Evolutionary conservation across 1,140 invertebrate species (phyloP), one percentile per base, ranked within the genome.

Genomic region (Drosophila sturtevanti): DNA sequence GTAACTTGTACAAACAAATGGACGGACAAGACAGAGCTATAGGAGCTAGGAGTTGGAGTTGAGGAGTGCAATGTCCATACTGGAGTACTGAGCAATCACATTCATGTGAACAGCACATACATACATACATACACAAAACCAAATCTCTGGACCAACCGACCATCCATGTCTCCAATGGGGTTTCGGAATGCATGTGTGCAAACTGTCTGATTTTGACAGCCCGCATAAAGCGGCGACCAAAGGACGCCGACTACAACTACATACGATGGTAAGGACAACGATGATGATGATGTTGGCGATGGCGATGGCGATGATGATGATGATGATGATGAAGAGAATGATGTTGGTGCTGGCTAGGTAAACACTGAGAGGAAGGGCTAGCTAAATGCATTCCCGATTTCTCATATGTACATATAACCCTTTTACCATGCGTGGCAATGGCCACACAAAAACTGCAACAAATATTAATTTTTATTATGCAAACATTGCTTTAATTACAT

Each of bases 401-500:
- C 24, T 35, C 12, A 31, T 14, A 34, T 10, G 10, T 9, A n/a
- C 1, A 48, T 48, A 4, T 1, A 10, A 10, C 1, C 6, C 18
- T 22, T 37, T 7, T 12, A 11, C 24, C 14, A 18, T 22, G 16
- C 52, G 12, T 21, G 35, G 16, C 22, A 73, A 60, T 74, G 72
- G 72, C 72, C 72, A 72, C 79, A 82, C 79, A 82, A 65, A 82
- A 86, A 82, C 73, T 87, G 82, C 84, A 82, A 87, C 84, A 87
- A 82, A 87, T 87, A 82, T 87, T 89, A 82, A 87, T 86, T 86
- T 86, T 86, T 86, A 86, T 82, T 79, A 89, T 77, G 79, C 79
- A 89, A 87, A 87, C 82, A 87, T 89, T 87, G 76, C 82, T 82
- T 87, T 87, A 87, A 87, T 87, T 87, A 87, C 82, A 87, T 87